These are phyloP conservation scores for Anguilla anguilla DNA, from an alignment of 2,797 vertebrate genomes.

Conservation along the genomic window DNA sequence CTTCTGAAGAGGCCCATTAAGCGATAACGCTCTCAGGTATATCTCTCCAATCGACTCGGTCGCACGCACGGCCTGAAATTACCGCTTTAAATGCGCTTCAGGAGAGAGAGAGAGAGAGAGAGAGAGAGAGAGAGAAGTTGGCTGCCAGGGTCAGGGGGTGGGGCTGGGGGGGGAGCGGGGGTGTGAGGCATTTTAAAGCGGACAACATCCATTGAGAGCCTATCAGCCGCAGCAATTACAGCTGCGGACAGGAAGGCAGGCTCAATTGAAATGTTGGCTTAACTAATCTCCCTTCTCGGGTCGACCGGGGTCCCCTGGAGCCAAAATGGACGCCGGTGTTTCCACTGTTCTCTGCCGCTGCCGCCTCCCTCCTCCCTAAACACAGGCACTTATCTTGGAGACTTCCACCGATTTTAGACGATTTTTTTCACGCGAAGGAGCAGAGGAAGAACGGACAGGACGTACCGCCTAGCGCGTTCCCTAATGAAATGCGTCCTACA, in stretches of 20 bases:
- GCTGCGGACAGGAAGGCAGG: neutral
- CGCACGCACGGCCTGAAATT: neutral
- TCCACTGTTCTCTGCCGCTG: neutral
- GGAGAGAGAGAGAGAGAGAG: neutral
- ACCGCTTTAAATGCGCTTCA: neutral
- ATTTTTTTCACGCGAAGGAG: neutral
- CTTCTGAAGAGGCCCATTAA: neutral
- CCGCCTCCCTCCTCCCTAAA: neutral
- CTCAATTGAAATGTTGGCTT: conserved; percentile 17
- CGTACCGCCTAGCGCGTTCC: neutral
- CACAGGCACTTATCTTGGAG: neutral
- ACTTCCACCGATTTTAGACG: neutral
- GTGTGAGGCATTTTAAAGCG: neutral
- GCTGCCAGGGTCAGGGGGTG: neutral
- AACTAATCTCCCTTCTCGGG: neutral
- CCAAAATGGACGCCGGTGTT: neutral
- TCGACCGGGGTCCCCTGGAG: neutral
- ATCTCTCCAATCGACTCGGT: neutral
- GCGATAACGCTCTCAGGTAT: neutral
- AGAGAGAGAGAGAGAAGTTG: neutral
- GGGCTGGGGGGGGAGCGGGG: neutral
- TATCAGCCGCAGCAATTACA: neutral
- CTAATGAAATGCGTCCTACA: conserved; percentile 17
- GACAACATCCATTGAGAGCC: neutral
- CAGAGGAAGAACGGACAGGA: neutral